Conservation (phyloP, 2,797 vertebrate genomes). For the Numenius phaeopus region DNA sequence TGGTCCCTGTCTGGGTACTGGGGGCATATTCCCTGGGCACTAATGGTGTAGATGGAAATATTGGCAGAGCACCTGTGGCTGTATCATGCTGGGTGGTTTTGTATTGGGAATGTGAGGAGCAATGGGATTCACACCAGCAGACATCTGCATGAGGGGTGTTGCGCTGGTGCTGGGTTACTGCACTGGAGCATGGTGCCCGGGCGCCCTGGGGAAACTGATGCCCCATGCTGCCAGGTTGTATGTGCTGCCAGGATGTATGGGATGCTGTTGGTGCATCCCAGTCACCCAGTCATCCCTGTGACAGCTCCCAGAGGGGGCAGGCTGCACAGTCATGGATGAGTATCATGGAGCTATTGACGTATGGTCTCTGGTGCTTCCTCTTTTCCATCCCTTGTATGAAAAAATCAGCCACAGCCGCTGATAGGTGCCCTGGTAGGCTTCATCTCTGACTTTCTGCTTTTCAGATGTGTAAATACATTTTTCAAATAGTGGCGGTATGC, state of each 20-base stretch:
- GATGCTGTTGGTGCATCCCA: not conserved
- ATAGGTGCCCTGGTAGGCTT: not conserved
- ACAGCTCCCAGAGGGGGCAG: not conserved
- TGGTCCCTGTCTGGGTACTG: fast-evolving
- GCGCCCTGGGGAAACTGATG: not conserved
- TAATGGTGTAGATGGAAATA: not conserved
- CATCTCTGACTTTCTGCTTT: not conserved
- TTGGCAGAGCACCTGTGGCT: not conserved
- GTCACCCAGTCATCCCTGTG: fast-evolving
- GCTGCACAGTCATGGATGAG: not conserved
- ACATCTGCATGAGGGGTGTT: not conserved
- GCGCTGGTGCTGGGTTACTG: not conserved
- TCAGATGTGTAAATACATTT: not conserved
- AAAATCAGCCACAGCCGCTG: not conserved
- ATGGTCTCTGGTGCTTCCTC: not conserved
- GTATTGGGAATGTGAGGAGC: not conserved
- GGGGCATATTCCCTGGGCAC: not conserved
- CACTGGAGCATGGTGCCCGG: fast-evolving
- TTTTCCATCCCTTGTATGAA: not conserved
- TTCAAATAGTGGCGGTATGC: not conserved
- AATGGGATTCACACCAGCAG: not conserved
- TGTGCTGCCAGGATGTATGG: not conserved
- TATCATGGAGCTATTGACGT: not conserved
- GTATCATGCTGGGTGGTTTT: not conserved
- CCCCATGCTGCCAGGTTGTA: fast-evolving